Evolutionary conservation across 2,888 invertebrate species (phyloP).

Genomic region (Polyploca ridens): DNA sequence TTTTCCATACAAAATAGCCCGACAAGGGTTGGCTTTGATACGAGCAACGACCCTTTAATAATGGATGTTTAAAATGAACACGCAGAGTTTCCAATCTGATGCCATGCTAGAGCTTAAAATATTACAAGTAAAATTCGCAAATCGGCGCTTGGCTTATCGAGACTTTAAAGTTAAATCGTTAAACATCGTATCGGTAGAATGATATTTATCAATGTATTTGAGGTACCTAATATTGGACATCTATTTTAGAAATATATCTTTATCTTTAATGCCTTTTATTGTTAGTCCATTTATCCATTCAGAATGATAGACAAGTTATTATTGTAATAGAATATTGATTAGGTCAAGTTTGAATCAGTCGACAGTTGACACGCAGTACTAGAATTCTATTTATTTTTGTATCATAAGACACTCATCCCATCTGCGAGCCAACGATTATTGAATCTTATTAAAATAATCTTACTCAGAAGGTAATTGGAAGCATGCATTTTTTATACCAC

Average conservation of each 20-base stretch:
- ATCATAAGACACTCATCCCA: no score
- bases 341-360: not conserved
- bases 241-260: not conserved
- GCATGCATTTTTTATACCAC: no score
- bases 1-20: conserved; percentile 13
- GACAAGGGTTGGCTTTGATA: conserved; percentile 13
- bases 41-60: conserved; percentile 11
- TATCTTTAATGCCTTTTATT: not conserved
- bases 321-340: not conserved
- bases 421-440: no score
- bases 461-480: no score
- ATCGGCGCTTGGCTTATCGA: not conserved
- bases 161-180: not conserved
- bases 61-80: conserved; percentile 8
- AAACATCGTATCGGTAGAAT: not conserved
- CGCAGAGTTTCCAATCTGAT: conserved; percentile 6
- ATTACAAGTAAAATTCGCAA: conserved; percentile 2
- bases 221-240: no score
- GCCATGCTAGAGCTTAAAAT: no score
- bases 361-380: no score
- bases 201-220: not conserved
- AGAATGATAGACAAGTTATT: not conserved
- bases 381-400: no score
- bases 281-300: not conserved
- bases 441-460: no score